Evolutionary conservation across 2,113 vertebrate species (phyloP), one percentile per base, ranked within the genome.

Genomic region (Ciconia maguari): DNA sequence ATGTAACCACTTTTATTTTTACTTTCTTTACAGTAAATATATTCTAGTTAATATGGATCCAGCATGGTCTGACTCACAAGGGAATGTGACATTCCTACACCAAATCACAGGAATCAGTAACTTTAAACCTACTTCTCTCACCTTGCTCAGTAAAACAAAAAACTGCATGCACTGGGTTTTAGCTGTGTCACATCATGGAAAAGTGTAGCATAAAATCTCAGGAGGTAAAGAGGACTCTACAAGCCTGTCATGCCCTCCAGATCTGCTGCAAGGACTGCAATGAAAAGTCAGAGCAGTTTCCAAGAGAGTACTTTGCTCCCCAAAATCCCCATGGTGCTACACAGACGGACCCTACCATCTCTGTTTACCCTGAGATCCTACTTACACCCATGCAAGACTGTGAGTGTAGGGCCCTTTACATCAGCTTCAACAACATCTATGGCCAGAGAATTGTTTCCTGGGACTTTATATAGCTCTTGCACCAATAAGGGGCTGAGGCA

Each of bases 401-500:
- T 25, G 25, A 71, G 13, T 7, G 11, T n/a, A 58, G 12, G 13
- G 16, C 19, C 20, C 38, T 80, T 83, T 71, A 38, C 41, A 55
- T 55, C 36, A 51, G 17, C 15, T 80, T 70, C 57, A 75, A 26
- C 13, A 55, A 12, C 11, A 32, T 20, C 32, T 38, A 12, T 32
- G 48, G 36, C 12, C 30, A 83, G 14, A 36, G 8, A 27, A 44
- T 55, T 36, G 7, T 32, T 54, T 83, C 24, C 41, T 57, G 64
- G 58, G 42, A 30, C 30, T 34, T 76, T 25, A 19, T 27, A 16
- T 13, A 66, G 16, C 25, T 68, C 36, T 42, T 68, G 7, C 19
- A 36, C 17, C 0, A 1, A 38, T 15, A 41, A 26, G 5, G 14
- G 21, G 8, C 22, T 49, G 42, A 72, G 34, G 52, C 1, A 1